Evolutionary conservation across 2,888 invertebrate genomes (phyloP), one percentile per base, ranked within the genome.

Genomic region (Platycnemis pennipes): DNA sequence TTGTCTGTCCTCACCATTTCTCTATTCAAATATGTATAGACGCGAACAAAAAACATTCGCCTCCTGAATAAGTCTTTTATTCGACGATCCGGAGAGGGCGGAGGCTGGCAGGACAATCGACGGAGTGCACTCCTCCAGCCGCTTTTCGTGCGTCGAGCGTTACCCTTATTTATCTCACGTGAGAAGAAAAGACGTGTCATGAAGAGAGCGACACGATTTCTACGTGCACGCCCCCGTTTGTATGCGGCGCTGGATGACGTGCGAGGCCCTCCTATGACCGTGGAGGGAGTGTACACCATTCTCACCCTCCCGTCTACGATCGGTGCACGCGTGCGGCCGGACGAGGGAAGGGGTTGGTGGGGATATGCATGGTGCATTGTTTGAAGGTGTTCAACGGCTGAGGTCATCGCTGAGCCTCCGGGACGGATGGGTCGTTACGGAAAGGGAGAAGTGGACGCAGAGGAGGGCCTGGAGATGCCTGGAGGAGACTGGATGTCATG

Each of bases 401-500:
- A 63, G 63, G 63, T 63, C 63, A 63, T 26, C n/a, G 2, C 4
- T 5, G 19, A 63, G 26, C 63, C 26, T 63, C n/a, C 26, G 63
- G 63, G 63, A 63, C 63, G n/a, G 63, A 63, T 63, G 63, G 63
- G 63, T 63, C 63, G n/a, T 63, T 63, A 63, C n/a, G 63, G 22
- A 56, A 63, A 22, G 26, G 26, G n/a, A 63, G 63, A n/a, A n/a
- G 63, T 7, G 63, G 19, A 19, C 22, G n/a, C 63, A 0, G 2
- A 53, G 16, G 56, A 56, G 56, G 22, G 22, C n/a, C n/a, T n/a
- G n/a, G 63, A 63, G 63, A 26, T 22, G n/a, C 7, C 63, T 63
- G 22, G 5, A 26, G 63, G 19, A 63, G 63, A n/a, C 63, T 0
- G n/a, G 63, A 4, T 26, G 26, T 63, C 63, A 63, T 63, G 63